Conservation (phyloP, 2,888 invertebrate species). For the Glyphotaelius pellucidus region DNA sequence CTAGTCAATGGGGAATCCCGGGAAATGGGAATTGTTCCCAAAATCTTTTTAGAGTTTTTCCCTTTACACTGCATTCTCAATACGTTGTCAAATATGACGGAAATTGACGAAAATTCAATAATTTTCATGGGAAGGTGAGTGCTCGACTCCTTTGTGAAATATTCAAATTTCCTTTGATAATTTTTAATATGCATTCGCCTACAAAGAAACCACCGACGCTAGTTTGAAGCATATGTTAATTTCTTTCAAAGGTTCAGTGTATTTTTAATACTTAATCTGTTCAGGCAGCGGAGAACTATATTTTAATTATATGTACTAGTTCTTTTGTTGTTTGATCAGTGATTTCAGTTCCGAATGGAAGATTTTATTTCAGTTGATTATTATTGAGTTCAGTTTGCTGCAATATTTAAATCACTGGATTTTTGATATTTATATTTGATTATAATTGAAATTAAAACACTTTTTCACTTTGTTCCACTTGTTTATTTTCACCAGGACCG, state of each 20-base stretch:
- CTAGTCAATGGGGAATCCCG: slow-evolving; percentile 25
- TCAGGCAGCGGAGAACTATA: no score
- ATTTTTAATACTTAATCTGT: not conserved
- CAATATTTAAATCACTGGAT: no score
- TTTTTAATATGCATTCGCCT: slow-evolving; percentile 3
- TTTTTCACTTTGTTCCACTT: no score
- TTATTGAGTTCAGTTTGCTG: no score
- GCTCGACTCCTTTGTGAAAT: not conserved
- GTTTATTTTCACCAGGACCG: no score
- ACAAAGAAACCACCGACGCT: not conserved
- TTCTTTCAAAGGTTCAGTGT: not conserved
- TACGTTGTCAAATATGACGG: slow-evolving; percentile 27
- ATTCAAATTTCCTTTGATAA: slow-evolving; percentile 4
- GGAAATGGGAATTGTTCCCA: slow-evolving; percentile 16
- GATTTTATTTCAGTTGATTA: no score
- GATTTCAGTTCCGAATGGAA: no score
- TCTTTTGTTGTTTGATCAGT: no score
- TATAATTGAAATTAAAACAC: no score
- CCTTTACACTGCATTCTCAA: not conserved
- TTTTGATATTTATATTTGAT: no score
- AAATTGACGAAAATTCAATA: slow-evolving; percentile 41
- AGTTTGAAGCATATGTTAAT: not conserved
- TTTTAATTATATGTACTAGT: no score
- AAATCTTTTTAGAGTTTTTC: not conserved
- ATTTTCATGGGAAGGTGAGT: slow-evolving; percentile 29